Evolutionary conservation across 2,888 invertebrate genomes (phyloP).

Genomic region (Lithophane semibrunnea): DNA sequence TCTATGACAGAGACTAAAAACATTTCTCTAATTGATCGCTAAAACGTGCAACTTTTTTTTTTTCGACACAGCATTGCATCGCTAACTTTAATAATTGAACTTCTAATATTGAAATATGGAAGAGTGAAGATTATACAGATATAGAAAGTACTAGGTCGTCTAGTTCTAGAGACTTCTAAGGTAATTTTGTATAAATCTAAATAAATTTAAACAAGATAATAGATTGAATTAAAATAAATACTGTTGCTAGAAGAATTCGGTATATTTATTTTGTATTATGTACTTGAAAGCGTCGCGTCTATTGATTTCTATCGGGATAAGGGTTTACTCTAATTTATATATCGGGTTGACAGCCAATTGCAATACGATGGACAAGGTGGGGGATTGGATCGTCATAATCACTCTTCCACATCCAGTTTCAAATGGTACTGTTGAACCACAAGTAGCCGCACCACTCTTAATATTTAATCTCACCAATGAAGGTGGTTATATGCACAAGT

Average conservation of each 20-base stretch:
- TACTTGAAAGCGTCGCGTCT: slow-evolving; percentile 63
- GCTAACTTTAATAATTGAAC: slow-evolving; percentile 69
- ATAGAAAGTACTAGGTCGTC: slow-evolving; percentile 80
- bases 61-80: slow-evolving; percentile 76
- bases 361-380: slow-evolving; percentile 68
- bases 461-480: slow-evolving; percentile 71
- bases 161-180: slow-evolving; percentile 81
- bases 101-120: slow-evolving; percentile 87
- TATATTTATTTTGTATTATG: slow-evolving; percentile 70
- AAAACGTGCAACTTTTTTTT: slow-evolving; percentile 84
- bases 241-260: slow-evolving; percentile 58
- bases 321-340: slow-evolving; percentile 46
- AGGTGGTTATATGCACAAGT: slow-evolving; percentile 59
- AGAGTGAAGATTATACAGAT: slow-evolving; percentile 87
- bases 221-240: slow-evolving; percentile 53
- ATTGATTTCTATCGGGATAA: slow-evolving; percentile 52
- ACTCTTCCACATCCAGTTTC: slow-evolving; percentile 90
- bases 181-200: slow-evolving; percentile 55
- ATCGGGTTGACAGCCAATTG: slow-evolving; percentile 69
- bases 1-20: slow-evolving; percentile 79
- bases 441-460: slow-evolving; percentile 84
- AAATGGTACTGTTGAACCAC: slow-evolving; percentile 84
- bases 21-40: slow-evolving; percentile 80
- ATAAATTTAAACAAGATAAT: slow-evolving; percentile 59
- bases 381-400: slow-evolving; percentile 75